Percentiles rank a stretch among this genome's conserved stretches.
phyloP scores from a whole-genome alignment of 2,888 invertebrate genomes.

The Xanthorhoe spadicearia region DNA sequence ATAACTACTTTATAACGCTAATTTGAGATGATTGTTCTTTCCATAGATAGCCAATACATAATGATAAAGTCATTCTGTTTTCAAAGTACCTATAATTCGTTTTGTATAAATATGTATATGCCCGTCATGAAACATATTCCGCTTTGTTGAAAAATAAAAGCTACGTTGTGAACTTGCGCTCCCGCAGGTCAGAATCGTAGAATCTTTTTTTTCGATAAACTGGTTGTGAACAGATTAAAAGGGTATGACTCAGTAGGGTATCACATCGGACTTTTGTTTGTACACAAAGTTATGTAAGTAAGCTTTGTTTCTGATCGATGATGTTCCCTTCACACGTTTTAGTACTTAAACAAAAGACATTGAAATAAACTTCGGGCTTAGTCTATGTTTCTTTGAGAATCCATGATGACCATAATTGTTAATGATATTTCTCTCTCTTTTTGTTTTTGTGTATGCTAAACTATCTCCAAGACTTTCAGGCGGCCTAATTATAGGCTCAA shows the following conservation, averaged over 20 bases:
- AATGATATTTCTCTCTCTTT: too few relatives aligned
- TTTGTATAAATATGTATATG: background rate
- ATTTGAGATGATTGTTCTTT: too few relatives aligned
- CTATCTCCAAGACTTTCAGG: too few relatives aligned
- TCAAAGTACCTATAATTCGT: too few relatives aligned
- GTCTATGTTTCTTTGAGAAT: background rate
- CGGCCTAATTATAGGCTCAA: too few relatives aligned
- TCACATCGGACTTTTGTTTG: slow-evolving; percentile 42
- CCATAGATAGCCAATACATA: too few relatives aligned
- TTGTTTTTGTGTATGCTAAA: too few relatives aligned
- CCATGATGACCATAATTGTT: background rate
- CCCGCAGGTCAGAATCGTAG: slow-evolving; percentile 72
- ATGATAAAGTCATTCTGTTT: too few relatives aligned
- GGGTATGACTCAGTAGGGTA: slow-evolving; percentile 69
- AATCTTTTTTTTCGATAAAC: slow-evolving; percentile 71
- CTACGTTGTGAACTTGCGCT: slow-evolving; percentile 57
- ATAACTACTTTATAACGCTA: background rate
- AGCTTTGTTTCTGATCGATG: slow-evolving; percentile 21
- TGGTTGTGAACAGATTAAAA: slow-evolving; percentile 75
- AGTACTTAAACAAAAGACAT: background rate
- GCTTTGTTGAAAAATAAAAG: background rate
- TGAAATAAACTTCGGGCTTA: background rate
- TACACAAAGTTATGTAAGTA: slow-evolving; percentile 41
- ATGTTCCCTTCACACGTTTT: slow-evolving; percentile 5
- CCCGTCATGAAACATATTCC: background rate